Evolutionary conservation across 2,888 invertebrate genomes (phyloP).

Genomic region (Heteromurus nitidus): DNA sequence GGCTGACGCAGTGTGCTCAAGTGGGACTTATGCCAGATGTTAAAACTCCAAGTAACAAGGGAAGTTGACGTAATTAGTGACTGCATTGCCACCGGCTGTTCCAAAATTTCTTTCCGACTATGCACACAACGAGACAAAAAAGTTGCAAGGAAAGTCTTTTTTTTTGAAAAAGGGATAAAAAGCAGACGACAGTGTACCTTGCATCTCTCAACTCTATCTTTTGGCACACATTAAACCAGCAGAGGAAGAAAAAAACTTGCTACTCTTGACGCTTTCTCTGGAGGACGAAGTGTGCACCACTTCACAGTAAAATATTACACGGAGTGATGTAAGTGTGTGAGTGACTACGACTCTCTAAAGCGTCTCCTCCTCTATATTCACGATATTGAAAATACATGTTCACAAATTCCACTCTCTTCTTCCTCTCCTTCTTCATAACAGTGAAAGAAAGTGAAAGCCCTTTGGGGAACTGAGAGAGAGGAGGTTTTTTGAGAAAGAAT

Average conservation of each 20-base stretch:
- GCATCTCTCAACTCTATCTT: background rate
- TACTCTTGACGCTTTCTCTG: background rate
- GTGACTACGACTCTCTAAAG: no score
- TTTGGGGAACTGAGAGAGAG: slow-evolving; percentile 53
- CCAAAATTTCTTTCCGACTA: slow-evolving; percentile 13
- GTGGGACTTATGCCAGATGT: no score
- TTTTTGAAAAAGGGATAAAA: no score
- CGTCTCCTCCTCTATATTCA: background rate
- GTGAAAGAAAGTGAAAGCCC: slow-evolving; percentile 59
- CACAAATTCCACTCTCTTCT: slow-evolving; percentile 13
- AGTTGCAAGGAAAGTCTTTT: background rate
- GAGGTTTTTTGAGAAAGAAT: slow-evolving; percentile 4
- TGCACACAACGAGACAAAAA: background rate
- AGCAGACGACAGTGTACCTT: background rate
- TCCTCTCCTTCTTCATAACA: slow-evolving; percentile 15
- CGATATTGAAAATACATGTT: slow-evolving; percentile 47
- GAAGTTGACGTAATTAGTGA: slow-evolving; percentile 36
- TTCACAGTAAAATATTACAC: background rate
- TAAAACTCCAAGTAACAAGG: no score
- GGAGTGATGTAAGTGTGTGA: no score
- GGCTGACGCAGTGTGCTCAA: no score
- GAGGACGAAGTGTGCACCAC: background rate
- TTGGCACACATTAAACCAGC: background rate
- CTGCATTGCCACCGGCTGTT: slow-evolving; percentile 34
- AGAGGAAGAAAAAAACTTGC: background rate